A percentile compares a stretch with the other conserved stretches of the same genome.
phyloP scores from a whole-genome alignment of 2,797 vertebrate species.

The Fundulus diaphanus region DNA sequence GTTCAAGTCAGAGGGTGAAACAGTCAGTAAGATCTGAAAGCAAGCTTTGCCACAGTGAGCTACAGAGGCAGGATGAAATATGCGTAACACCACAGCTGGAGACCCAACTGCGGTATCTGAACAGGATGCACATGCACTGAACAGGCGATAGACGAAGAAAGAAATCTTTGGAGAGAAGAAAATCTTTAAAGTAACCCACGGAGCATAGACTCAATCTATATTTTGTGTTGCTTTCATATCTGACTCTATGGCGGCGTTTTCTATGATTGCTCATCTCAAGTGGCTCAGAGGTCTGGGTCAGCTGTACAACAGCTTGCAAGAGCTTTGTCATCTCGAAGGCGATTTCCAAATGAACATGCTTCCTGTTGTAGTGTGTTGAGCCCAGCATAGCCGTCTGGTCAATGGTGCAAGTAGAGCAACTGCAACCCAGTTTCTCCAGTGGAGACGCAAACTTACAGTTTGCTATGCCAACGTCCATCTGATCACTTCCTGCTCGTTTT shows the following conservation, averaged over 20 bases:
- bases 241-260: neutral
- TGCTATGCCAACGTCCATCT: neutral
- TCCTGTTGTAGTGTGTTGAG: conserved; percentile 21
- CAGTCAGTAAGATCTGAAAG: conserved; percentile 59
- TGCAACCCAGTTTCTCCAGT: neutral
- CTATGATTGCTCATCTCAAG: conserved; percentile 7
- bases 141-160: neutral
- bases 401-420: neutral
- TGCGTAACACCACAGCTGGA: conserved; percentile 42
- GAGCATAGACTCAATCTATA: neutral
- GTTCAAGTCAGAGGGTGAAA: conserved; percentile 68
- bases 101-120: conserved; percentile 12
- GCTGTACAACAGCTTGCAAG: conserved; percentile 18
- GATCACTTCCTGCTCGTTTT: neutral
- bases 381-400: neutral
- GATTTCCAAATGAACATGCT: conserved; percentile 7
- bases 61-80: conserved; percentile 34
- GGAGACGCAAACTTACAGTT: neutral
- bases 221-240: conserved; percentile 8
- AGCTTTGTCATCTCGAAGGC: conserved; percentile 22
- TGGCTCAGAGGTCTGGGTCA: conserved; percentile 22
- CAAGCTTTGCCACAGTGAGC: conserved; percentile 38
- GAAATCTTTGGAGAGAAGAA: neutral
- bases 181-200: neutral
- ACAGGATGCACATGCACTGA: conserved; percentile 5